Evolutionary conservation across 2,797 vertebrate species (phyloP), one percentile per base, ranked within the genome.

Genomic region (Phataginus tetradactyla): DNA sequence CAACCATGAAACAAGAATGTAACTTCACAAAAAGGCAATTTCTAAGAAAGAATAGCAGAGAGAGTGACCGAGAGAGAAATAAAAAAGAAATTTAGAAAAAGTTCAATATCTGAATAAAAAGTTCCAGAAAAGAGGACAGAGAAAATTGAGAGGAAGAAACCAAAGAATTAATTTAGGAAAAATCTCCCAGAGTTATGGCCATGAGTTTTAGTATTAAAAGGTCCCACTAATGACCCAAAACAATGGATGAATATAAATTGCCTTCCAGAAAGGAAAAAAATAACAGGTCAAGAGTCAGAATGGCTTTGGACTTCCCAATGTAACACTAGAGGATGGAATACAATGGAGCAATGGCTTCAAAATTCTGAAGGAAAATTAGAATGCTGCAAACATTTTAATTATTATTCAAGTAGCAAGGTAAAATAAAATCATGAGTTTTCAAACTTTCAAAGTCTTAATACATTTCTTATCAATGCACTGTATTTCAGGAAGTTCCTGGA

Each of bases 331-430:
- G 20, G 39, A 53, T 42, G 68, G 21, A 91, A 79, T 78, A 72
- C 27, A 78, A 71, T 64, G 42, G 6, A 69, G 49, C 45, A 77
- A 83, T 39, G 17, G n/a, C 27, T 71, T 94, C 42, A 42, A 87
- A 96, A 86, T 94, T 55, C 25, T 83, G 63, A 81, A 91, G 53
- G 25, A 84, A 94, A 68, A 83, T 72, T 66, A 84, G 57, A 94
- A 84, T 20, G 23, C 14, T 68, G 86, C 6, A 80, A 86, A 80
- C 45, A 78, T 64, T 83, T 37, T 71, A 81, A 93, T 74, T 61
- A 78, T 49, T 61, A 57, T n/a, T 77, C 21, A 39, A 71, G 85
- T 53, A 94, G 32, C 18, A 79, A 74, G 49, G 32, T 29, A 96
- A 51, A 84, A 64, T 86, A 94, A 79, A 85, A 89, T 74, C 23